phyloP scores from a whole-genome alignment of 2,888 invertebrate genomes.

The Eristalinus sepulchralis region DNA sequence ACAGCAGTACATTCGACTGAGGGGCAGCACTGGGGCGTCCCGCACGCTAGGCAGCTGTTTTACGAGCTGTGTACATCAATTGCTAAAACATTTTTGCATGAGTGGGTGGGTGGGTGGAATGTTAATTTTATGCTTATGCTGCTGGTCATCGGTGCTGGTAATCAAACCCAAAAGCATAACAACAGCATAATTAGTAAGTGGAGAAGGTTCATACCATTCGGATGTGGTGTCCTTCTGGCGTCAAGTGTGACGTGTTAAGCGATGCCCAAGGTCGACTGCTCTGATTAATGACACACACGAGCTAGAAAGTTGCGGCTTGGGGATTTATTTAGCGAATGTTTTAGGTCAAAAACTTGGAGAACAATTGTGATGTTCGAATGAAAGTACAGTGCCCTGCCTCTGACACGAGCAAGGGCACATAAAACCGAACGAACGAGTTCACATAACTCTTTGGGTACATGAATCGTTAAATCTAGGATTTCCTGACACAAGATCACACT shows the following conservation, averaged over 20 bases:
- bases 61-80: constrained; percentile 48
- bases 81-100: constrained; percentile 32
- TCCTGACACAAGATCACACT: background rate
- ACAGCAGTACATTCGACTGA: background rate
- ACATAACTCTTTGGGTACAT: constrained; percentile 1
- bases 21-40: background rate
- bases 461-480: constrained; percentile 6
- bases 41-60: constrained; percentile 27
- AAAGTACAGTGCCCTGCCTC: constrained; percentile 1
- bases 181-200: constrained; percentile 39
- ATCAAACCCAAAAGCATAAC: constrained; percentile 1
- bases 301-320: constrained; percentile 43
- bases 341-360: background rate
- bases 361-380: constrained; percentile 31
- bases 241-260: constrained; percentile 43
- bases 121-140: constrained; percentile 21
- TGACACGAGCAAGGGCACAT: background rate
- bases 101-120: constrained; percentile 3
- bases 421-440: constrained; percentile 13
- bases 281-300: constrained; percentile 34
- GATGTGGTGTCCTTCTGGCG: constrained; percentile 6
- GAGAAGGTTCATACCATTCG: background rate
- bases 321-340: constrained; percentile 4
- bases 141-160: constrained; percentile 19
- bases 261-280: constrained; percentile 25